Evolutionary conservation across 2,113 vertebrate genomes (phyloP).

Genomic region (Arizona elegans): DNA sequence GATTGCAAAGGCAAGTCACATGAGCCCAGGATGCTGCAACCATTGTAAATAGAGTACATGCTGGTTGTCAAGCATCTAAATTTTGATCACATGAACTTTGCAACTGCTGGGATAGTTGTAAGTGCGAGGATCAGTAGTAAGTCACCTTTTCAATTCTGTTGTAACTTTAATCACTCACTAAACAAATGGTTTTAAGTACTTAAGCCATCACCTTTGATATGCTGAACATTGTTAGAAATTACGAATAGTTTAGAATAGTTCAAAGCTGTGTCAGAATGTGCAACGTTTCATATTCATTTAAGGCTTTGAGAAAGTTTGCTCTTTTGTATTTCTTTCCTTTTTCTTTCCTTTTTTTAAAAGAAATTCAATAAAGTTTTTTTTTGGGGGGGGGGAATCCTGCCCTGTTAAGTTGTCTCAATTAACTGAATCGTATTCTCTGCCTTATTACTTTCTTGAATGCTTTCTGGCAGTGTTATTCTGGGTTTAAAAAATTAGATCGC

Average conservation of each 20-base stretch:
- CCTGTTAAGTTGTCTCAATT: slow-evolving; percentile 8
- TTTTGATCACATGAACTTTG: not conserved
- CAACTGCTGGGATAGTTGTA: not conserved
- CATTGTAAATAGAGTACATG: not conserved
- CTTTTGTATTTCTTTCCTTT: slow-evolving; percentile 6
- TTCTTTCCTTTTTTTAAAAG: not conserved
- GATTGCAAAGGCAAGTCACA: not conserved
- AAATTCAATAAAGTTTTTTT: not conserved
- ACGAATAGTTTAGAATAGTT: not conserved
- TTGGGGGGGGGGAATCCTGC: not conserved
- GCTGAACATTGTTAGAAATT: not conserved
- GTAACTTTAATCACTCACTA: not conserved
- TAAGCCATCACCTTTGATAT: not conserved
- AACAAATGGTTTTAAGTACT: not conserved
- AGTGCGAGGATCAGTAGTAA: not conserved
- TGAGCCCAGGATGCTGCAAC: not conserved
- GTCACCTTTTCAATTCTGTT: not conserved
- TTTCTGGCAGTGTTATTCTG: slow-evolving; percentile 20
- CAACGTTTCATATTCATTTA: not conserved
- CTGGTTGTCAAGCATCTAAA: not conserved
- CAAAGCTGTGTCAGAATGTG: not conserved
- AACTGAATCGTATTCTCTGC: slow-evolving; percentile 11
- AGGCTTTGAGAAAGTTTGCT: not conserved
- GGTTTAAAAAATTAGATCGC: slow-evolving; percentile 9
- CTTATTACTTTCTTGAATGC: not conserved